phyloP scores from a whole-genome alignment of 2,113 vertebrate species.

The Asarcornis scutulata region DNA sequence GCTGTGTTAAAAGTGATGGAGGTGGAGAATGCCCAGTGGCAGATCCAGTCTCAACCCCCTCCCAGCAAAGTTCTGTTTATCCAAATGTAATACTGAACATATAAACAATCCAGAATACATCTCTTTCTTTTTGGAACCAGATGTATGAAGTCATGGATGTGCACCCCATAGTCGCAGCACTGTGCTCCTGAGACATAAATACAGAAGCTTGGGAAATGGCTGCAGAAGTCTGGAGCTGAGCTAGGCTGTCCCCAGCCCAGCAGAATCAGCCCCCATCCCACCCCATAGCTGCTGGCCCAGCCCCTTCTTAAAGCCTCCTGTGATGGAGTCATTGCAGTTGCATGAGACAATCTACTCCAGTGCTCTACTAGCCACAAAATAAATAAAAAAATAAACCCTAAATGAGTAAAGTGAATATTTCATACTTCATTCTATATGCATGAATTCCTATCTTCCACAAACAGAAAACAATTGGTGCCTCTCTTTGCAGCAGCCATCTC shows the following conservation, averaged over 20 bases:
- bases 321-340: neutral
- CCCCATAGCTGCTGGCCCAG: rapidly evolving
- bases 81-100: neutral
- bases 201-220: neutral
- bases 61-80: neutral
- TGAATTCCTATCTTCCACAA: neutral
- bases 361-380: neutral
- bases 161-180: neutral
- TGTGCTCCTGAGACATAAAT: rapidly evolving
- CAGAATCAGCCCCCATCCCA: neutral
- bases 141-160: neutral
- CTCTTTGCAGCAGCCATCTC: neutral
- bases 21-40: neutral
- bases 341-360: neutral
- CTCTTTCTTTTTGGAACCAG: neutral
- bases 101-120: neutral
- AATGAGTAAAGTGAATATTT: neutral
- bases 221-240: neutral
- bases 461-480: neutral
- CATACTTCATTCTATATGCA: neutral
- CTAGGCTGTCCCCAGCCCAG: neutral
- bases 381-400: neutral
- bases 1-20: neutral
- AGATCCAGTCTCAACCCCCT: neutral
- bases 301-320: neutral